Conservation (phyloP, 1,140 invertebrate species). For the Vanessa tameamea region DNA sequence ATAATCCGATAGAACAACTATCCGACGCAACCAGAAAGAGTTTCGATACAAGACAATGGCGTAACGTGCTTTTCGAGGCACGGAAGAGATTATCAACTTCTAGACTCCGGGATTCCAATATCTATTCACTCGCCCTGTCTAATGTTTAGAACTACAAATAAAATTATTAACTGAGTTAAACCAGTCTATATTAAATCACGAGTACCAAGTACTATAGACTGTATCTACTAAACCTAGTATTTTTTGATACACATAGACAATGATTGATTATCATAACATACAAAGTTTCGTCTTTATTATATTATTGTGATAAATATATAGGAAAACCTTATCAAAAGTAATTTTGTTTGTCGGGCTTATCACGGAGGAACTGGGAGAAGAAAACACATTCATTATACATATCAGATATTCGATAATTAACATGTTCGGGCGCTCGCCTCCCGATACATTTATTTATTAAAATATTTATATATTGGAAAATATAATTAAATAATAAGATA, state of each 20-base stretch:
- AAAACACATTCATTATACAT: conserved; percentile 39
- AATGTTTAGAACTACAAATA: too few species aligned
- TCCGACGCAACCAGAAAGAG: too few species aligned
- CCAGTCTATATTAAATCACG: too few species aligned
- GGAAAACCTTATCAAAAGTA: conserved; percentile 11
- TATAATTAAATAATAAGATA: neutral
- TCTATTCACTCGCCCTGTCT: too few species aligned
- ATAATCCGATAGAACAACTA: too few species aligned
- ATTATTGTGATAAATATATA: neutral
- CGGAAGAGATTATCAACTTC: too few species aligned
- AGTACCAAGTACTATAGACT: too few species aligned
- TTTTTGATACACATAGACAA: neutral
- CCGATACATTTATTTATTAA: conserved; percentile 2
- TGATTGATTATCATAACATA: neutral
- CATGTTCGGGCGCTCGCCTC: conserved; percentile 17
- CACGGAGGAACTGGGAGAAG: conserved; percentile 22
- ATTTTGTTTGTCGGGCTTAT: conserved; percentile 13
- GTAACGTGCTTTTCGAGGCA: too few species aligned
- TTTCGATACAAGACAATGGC: too few species aligned
- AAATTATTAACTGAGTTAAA: too few species aligned
- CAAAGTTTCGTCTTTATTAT: neutral
- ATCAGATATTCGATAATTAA: conserved; percentile 35
- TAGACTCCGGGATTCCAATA: too few species aligned
- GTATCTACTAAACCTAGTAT: neutral
- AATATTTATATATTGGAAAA: conserved; percentile 10